Base-by-base conservation (phyloP, 2,888 invertebrate genomes). In the Trichopria drosophilae region DNA sequence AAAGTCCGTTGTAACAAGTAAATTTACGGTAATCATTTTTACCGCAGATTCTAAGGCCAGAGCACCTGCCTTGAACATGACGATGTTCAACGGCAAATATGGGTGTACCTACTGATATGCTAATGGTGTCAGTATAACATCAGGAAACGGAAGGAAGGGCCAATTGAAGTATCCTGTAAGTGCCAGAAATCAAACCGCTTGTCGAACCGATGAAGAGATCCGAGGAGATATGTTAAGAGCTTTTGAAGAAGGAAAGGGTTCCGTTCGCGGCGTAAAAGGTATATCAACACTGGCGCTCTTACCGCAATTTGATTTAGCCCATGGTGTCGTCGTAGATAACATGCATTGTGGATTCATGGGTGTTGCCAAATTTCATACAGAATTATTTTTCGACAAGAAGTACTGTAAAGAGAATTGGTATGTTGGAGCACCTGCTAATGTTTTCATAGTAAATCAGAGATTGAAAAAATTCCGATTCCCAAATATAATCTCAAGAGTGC, bases 41-140 rank as follows among this genome's bases (percentile, higher is more conserved):
- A 46, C 31, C 19, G 46, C 39, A 4, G 37, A 46, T 29, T 46
- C 46, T 6, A 37, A 46, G 31, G 39, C 46, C 3, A 29, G 46
- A 10, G 37, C 39, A 2, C 46, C 46, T 6, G n/a, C 39, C 2
- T 20, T 46, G 20, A 37, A 37, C 12, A 46, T 46, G 46, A 29
- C 13, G 1, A 36, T 37, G 13, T 28, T 37, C 19, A 46, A 37
- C n/a, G 46, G 46, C 4, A 9, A 22, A 13, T 20, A 5, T 37
- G 45, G 45, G 2, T 45, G 45, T 20, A 45, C 36, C 2, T 23
- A 36, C 19, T 45, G 45, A 20, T 36, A 36, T 19, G 23, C 12
- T 5, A 10, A 10, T 4, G 45, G 45, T n/a, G n/a, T n/a, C n/a
- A n/a, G n/a, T n/a, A n/a, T n/a, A n/a, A n/a, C n/a, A n/a, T n/a